Base-by-base conservation (phyloP, 1,140 invertebrate species). In the Nasonia giraulti region DNA sequence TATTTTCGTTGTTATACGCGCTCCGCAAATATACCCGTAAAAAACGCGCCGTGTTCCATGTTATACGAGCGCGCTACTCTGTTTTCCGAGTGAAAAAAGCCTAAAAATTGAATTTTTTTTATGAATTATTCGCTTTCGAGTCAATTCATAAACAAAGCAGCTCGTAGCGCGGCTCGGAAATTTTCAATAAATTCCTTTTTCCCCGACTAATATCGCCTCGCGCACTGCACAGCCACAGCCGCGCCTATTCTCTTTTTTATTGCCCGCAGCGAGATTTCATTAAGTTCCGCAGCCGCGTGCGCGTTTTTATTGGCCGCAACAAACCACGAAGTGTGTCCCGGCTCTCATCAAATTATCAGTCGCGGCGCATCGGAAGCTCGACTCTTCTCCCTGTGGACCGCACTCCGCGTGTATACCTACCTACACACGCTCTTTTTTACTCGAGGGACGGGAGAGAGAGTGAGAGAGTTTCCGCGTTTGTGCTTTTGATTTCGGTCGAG, bases 261-360 rank as follows among this genome's bases (percentile, higher is more conserved):
- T 83, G n/a, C 82, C 31, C 73, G 11, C 6, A 31, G 31, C 55
- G 23, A 78, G 75, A 78, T 83, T 83, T 83, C 74, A 83, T 77
- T 83, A 77, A 69, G 62, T 68, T 69, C 50, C 40, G n/a, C 62
- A 27, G 33, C 44, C 40, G 23, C 20, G 73, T 47, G 37, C 12
- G n/a, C 27, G 27, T 73, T 55, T 81, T 83, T 83, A 83, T 83
- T 78, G 81, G 50, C 55, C 55, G 20, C 50, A 62, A 55, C 80
- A 74, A 75, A 82, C 74, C 50, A 31, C 55, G 17, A 47, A 82
- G 69, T 55, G 31, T 73, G 69, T 76, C 33, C 74, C 33, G 27
- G 37, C 74, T 76, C 74, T 76, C 74, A 76, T 76, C 74, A 44
- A 44, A 76, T 40, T 76, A 76, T 40, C 74, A 76, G 74, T 76